Evolutionary conservation across 2,113 vertebrate species (phyloP).

Genomic region (Cynocephalus volans): DNA sequence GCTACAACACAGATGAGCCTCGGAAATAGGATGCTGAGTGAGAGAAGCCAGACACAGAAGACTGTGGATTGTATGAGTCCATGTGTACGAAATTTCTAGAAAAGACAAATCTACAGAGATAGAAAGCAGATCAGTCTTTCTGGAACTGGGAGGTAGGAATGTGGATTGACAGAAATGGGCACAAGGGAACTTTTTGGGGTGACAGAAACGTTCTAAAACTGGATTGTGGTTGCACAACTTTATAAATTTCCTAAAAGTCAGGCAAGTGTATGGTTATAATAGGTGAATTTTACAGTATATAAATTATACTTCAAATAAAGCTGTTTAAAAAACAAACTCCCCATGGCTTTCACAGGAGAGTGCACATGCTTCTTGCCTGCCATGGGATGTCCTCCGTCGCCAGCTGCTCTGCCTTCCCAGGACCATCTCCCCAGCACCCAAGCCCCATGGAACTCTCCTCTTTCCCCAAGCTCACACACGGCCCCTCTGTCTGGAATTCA

Average conservation of each 20-base stretch:
- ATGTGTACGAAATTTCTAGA: background rate
- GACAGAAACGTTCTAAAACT: background rate
- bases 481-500: background rate
- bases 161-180: background rate
- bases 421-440: background rate
- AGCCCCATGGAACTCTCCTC: accelerated
- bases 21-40: background rate
- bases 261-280: background rate
- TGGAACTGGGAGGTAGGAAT: background rate
- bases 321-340: background rate
- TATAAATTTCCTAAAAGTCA: background rate
- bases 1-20: accelerated
- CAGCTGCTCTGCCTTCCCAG: background rate
- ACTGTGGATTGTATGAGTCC: background rate
- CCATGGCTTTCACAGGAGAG: background rate
- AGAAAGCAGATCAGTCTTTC: background rate
- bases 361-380: background rate
- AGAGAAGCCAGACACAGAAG: background rate
- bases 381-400: accelerated
- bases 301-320: background rate
- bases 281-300: background rate
- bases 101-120: background rate
- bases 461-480: no score
- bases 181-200: background rate
- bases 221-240: background rate